A percentile compares a stretch with the other conserved stretches of the same genome.
phyloP scores from a whole-genome alignment of 2,113 vertebrate species.

The Helogale parvula region DNA sequence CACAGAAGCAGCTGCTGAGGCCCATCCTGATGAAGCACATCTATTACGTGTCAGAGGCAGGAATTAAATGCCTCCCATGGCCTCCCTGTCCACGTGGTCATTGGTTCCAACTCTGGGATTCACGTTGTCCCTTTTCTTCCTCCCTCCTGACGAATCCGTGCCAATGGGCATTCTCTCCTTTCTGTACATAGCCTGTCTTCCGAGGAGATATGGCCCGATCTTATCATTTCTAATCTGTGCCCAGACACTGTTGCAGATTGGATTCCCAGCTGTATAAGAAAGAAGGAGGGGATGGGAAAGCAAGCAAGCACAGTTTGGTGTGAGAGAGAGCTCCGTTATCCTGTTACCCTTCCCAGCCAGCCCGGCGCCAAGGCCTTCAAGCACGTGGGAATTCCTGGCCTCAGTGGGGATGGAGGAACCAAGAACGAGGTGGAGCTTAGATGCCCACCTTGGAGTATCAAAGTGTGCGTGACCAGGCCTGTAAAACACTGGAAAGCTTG shows the following conservation, averaged over 20 bases:
- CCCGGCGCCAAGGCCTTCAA: rapidly evolving
- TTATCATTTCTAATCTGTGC: not conserved
- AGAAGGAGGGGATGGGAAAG: not conserved
- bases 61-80: rapidly evolving
- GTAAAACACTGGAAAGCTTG: not conserved
- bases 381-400: not conserved
- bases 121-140: rapidly evolving
- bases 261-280: not conserved
- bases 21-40: rapidly evolving
- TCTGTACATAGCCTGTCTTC: not conserved
- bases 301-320: rapidly evolving
- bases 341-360: rapidly evolving
- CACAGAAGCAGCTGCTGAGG: not conserved
- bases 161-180: not conserved
- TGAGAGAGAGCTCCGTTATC: not conserved
- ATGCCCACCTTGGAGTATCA: not conserved
- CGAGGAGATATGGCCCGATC: not conserved
- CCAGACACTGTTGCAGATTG: not conserved
- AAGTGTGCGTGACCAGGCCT: not conserved
- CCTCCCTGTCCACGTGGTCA: rapidly evolving
- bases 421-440: not conserved
- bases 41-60: no score
- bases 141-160: not conserved
- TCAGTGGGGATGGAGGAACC: not conserved
- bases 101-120: not conserved